Evolutionary conservation across 2,888 invertebrate genomes (phyloP).

Genomic region (Ectropis crepuscularia): DNA sequence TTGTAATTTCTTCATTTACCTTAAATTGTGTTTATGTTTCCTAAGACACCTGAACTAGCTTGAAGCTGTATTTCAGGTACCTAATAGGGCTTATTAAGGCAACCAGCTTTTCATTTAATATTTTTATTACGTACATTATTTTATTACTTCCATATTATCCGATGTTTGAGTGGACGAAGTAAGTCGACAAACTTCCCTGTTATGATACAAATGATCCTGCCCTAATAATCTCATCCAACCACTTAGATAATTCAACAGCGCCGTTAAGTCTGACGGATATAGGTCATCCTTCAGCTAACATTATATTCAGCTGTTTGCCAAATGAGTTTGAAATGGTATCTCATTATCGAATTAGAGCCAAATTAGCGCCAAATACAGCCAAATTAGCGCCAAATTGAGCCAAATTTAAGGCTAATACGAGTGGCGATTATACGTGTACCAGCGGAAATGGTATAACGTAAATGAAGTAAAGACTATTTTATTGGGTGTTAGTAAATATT

Average conservation of each 20-base stretch:
- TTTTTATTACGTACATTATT: no score
- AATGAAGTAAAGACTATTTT: neutral
- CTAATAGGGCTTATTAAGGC: no score
- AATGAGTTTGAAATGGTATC: slow-evolving; percentile 34
- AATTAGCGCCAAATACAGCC: slow-evolving; percentile 23
- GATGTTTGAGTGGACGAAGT: no score
- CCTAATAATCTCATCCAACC: slow-evolving; percentile 7
- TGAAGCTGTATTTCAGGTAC: no score
- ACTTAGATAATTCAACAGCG: slow-evolving; percentile 4
- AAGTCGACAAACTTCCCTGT: no score
- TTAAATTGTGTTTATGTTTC: no score
- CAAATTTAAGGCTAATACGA: slow-evolving; percentile 6
- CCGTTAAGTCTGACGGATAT: slow-evolving; percentile 15
- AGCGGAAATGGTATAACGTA: no score
- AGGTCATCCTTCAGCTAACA: slow-evolving; percentile 24
- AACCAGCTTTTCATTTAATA: no score
- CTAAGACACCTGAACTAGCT: no score
- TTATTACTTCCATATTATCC: no score
- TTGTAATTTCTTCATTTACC: no score
- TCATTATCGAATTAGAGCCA: slow-evolving; percentile 32
- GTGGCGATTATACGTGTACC: slow-evolving; percentile 1
- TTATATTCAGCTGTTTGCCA: slow-evolving; percentile 34
- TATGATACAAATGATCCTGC: neutral
- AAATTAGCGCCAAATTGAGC: slow-evolving; percentile 21
- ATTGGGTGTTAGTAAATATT: no score